Conservation (phyloP, 2,113 vertebrate species). For the Herpetotheres cachinnans region DNA sequence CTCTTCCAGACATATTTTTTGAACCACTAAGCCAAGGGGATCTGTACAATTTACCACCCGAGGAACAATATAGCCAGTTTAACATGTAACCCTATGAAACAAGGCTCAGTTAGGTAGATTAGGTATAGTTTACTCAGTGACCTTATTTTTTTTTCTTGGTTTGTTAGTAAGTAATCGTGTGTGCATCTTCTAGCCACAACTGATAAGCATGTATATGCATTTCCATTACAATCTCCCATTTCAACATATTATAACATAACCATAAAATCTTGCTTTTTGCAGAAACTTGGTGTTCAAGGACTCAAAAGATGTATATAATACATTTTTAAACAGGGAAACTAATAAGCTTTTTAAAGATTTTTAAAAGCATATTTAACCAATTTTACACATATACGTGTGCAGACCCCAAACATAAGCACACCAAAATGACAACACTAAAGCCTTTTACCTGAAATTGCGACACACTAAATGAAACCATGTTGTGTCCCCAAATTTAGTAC, state of each 20-base stretch:
- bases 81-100: neutral
- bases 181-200: neutral
- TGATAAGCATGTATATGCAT: neutral
- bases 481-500: neutral
- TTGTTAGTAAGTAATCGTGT: neutral
- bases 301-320: neutral
- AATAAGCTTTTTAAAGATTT: neutral
- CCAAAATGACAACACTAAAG: neutral
- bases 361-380: neutral
- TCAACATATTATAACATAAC: neutral
- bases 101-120: neutral
- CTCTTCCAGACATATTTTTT: neutral
- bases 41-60: neutral
- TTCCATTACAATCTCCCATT: neutral
- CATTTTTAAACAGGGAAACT: neutral
- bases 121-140: neutral
- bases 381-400: neutral
- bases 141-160: neutral
- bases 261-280: neutral
- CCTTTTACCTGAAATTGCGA: neutral
- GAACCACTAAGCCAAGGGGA: neutral
- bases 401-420: neutral
- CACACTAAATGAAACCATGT: neutral
- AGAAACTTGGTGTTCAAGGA: neutral
- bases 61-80: neutral